Evolutionary conservation across 64 coral and sea anemone genomes (phyloP), one percentile per base, ranked within the genome.

Genomic region (Cladopsammia gracilis): DNA sequence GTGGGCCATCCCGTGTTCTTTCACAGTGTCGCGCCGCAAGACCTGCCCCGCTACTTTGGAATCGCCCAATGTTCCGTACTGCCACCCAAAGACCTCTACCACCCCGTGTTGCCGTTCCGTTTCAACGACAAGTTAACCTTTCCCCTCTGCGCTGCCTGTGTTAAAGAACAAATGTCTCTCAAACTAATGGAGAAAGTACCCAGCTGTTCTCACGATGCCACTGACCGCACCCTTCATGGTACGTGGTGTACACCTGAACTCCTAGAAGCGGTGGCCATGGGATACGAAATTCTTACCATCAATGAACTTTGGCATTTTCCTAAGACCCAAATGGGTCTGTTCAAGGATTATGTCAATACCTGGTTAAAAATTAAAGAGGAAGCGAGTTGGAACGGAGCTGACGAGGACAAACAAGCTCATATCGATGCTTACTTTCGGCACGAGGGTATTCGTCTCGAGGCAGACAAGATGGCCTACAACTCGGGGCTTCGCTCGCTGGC

Each of bases 21-120:
- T n/a, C 64, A 62, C 11, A 23, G 25, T 2, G 48, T 50, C 22
- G 79, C 26, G 22, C 16, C 58, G 3, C 5, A 43, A 7, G 45
- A 62, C 56, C n/a, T 56, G 3, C 18, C 11, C n/a, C 11, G 22
- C 16, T 87, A 87, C 84, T 87, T 87, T 65, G 84, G 84, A 25
- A 23, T 87, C 42, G 66, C 66, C 84, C 48, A 87, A 68, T 50
- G 19, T 13, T 1, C n/a, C 60, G 25, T 86, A 0, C 61, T 68
- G 20, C 82, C 61, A 20, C 82, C 82, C 6, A 4, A 10, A 12
- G 25, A 3, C 15, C 43, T 86, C 23, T 86, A 86, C 62, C 62
- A 86, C 64, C 59, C 59, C 23, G 60, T 86, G 4, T 18, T 86
- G 24, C 82, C 82, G 23, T 70, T 59, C 19, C 64, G 62, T 11